Conservation (phyloP, 2,888 invertebrate genomes). For the Mimumesa dahlbomi region DNA sequence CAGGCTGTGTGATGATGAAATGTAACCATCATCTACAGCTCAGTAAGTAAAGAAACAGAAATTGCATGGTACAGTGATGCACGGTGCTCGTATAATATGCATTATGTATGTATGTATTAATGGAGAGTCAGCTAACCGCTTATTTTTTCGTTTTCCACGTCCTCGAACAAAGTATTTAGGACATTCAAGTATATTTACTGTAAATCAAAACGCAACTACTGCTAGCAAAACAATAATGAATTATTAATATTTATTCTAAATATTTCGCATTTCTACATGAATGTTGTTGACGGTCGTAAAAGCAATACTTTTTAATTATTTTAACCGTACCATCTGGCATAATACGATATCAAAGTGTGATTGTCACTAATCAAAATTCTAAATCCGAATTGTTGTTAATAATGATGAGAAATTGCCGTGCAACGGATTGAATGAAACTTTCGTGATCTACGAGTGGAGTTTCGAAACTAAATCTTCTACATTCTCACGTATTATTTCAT, state of each 20-base stretch:
- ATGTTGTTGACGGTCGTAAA: no score
- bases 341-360: no score
- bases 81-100: constrained; percentile 37
- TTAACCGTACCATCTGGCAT: no score
- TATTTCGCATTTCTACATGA: no score
- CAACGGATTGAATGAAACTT: not conserved
- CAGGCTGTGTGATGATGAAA: constrained; percentile 80
- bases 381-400: not conserved
- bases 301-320: no score
- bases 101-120: constrained; percentile 36
- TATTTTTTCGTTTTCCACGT: constrained; percentile 12
- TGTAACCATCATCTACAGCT: constrained; percentile 79
- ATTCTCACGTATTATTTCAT: no score
- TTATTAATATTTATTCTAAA: not conserved
- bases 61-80: constrained; percentile 63
- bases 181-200: not conserved
- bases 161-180: not conserved
- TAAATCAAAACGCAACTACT: not conserved
- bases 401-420: not conserved
- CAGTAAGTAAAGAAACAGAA: constrained; percentile 75
- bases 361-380: not conserved
- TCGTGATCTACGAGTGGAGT: not conserved
- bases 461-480: no score
- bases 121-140: constrained; percentile 28
- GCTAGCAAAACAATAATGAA: not conserved